Evolutionary conservation across 2,797 vertebrate genomes (phyloP).

Genomic region (Borostomias antarcticus): DNA sequence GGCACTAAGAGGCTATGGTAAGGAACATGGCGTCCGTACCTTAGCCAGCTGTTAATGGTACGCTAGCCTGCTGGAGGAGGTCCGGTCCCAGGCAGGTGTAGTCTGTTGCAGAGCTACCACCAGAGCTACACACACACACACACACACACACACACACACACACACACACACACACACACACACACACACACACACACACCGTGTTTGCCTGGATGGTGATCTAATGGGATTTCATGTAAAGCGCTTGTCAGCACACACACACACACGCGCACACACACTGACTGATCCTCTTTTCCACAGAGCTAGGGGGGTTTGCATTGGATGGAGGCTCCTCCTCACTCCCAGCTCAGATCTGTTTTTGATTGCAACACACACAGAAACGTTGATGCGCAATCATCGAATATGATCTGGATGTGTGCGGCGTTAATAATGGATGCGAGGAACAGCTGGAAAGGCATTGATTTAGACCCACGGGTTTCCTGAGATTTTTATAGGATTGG

Average conservation of each 20-base stretch:
- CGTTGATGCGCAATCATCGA: conserved; percentile 57
- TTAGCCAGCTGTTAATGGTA: too few species aligned
- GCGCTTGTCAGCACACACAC: conserved; percentile 76
- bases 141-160: not conserved
- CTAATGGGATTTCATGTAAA: conserved; percentile 79
- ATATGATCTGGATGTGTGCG: conserved; percentile 67
- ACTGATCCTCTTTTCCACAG: conserved; percentile 73
- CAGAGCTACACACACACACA: not conserved
- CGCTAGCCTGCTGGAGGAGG: too few species aligned
- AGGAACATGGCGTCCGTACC: conserved; percentile 45
- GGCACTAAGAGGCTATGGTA: conserved; percentile 44
- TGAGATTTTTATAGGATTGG: conserved; percentile 81
- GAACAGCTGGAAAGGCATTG: conserved; percentile 79
- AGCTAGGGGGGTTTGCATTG: conserved; percentile 37
- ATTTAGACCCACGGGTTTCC: conserved; percentile 80
- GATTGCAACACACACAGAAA: conserved; percentile 40
- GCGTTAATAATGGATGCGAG: conserved; percentile 78
- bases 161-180: not conserved
- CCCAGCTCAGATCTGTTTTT: conserved; percentile 36
- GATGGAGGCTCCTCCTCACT: conserved; percentile 16
- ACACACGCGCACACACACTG: conserved; percentile 72
- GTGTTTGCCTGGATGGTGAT: conserved; percentile 63
- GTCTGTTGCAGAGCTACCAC: too few species aligned
- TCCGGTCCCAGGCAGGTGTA: not conserved
- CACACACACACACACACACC: not conserved